These are phyloP conservation scores for Halcyon badia DNA, from an alignment of 2,797 vertebrate genomes.

Conservation along the genomic window DNA sequence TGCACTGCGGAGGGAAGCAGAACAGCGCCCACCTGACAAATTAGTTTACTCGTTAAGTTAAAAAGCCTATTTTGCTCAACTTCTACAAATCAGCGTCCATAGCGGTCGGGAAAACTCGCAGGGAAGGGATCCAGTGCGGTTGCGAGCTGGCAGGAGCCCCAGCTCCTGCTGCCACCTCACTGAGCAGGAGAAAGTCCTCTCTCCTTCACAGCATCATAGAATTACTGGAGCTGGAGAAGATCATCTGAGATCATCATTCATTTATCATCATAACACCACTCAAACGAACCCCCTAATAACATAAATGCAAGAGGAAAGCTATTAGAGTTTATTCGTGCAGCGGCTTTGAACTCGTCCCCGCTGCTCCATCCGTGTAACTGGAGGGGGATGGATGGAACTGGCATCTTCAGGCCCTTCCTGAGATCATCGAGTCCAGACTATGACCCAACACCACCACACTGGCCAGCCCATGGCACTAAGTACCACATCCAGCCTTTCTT, in stretches of 20 bases:
- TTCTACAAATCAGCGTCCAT: neutral
- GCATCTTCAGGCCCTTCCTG: neutral
- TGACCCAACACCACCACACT: too few species aligned
- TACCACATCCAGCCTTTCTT: too few species aligned
- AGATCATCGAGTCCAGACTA: too few species aligned
- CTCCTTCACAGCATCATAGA: neutral
- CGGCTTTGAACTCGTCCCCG: constrained; percentile 68
- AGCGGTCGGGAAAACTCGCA: neutral
- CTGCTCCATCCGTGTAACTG: neutral
- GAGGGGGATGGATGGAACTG: neutral
- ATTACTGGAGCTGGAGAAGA: too few species aligned
- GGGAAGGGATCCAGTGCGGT: rapidly evolving
- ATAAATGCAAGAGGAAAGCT: constrained; percentile 75
- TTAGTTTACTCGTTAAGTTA: neutral
- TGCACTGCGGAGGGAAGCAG: neutral
- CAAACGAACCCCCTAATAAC: constrained; percentile 78
- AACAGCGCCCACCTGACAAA: neutral
- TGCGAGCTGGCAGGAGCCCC: neutral
- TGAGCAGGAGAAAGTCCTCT: neutral
- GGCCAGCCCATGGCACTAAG: too few species aligned
- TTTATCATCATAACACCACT: constrained; percentile 82
- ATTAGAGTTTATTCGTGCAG: constrained; percentile 78
- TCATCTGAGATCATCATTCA: constrained; percentile 27
- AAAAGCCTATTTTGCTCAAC: neutral
- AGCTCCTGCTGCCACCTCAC: neutral